phyloP scores from a whole-genome alignment of 2,113 vertebrate genomes.

The Hippocampus barbouri region DNA sequence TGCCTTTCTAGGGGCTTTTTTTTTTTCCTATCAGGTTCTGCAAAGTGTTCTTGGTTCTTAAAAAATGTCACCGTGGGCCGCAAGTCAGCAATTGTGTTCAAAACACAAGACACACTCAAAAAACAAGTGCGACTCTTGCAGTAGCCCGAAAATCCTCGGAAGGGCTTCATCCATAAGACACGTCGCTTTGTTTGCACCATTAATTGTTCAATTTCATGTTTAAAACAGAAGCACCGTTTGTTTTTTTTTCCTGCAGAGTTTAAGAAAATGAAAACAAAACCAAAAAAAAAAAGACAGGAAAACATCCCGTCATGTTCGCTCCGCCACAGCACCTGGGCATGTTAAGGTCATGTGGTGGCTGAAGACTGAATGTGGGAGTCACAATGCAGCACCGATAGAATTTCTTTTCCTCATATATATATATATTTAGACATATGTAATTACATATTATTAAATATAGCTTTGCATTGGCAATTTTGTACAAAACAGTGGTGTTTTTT shows the following conservation, averaged over 20 bases:
- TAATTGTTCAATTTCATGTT: constrained; percentile 6
- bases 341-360: constrained; percentile 39
- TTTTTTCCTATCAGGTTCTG: not conserved
- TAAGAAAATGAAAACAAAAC: constrained; percentile 10
- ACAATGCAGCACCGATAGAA: constrained; percentile 49
- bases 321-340: constrained; percentile 27
- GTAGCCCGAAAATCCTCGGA: constrained; percentile 24
- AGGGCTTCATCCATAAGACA: constrained; percentile 24
- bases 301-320: constrained; percentile 15
- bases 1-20: not conserved
- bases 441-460: constrained; percentile 59
- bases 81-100: not conserved
- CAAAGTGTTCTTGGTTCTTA: not conserved
- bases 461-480: constrained; percentile 52
- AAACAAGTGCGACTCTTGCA: constrained; percentile 26
- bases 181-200: constrained; percentile 48
- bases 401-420: constrained; percentile 25
- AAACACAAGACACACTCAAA: constrained; percentile 14
- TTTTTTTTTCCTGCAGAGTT: constrained; percentile 37
- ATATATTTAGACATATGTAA: constrained; percentile 30
- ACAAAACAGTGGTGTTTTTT: constrained; percentile 56
- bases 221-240: constrained; percentile 57
- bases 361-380: constrained; percentile 46
- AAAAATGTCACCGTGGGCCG: not conserved
- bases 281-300: not conserved